Evolutionary conservation across 2,113 vertebrate genomes (phyloP).

Genomic region (Lepus europaeus): DNA sequence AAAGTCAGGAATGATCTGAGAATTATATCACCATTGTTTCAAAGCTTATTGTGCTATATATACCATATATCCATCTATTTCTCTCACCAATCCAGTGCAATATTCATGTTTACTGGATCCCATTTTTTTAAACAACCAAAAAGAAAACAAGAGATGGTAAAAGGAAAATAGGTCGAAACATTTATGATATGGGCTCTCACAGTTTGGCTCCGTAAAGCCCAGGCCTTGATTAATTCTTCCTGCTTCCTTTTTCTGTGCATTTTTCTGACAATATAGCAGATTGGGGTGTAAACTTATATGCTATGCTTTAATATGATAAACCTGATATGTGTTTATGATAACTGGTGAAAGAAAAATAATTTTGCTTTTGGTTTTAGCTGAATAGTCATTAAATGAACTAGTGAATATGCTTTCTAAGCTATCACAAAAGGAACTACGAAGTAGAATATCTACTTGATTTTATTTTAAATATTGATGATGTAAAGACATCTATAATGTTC

Average conservation of each 20-base stretch:
- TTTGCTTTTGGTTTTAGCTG: not conserved
- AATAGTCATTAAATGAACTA: not conserved
- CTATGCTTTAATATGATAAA: not conserved
- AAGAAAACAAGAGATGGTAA: not conserved
- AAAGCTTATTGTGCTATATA: not conserved
- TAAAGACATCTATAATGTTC: constrained; percentile 54
- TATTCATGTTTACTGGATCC: not conserved
- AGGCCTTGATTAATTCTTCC: not conserved
- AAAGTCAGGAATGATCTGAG: not conserved
- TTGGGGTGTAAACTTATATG: not conserved
- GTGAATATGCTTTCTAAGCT: not conserved
- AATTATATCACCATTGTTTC: not conserved
- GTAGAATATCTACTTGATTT: constrained; percentile 73
- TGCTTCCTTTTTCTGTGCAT: not conserved
- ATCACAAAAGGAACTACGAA: constrained; percentile 51
- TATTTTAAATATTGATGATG: constrained; percentile 68
- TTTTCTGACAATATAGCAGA: not conserved
- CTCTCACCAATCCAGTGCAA: not conserved
- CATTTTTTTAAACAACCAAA: not conserved
- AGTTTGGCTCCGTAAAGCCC: not conserved
- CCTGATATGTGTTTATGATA: not conserved
- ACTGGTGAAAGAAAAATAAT: constrained; percentile 34
- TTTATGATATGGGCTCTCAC: not conserved
- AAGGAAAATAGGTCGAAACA: not conserved
- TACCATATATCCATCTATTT: not conserved